Percentiles rank a stretch among this genome's conserved stretches.
phyloP scores from a whole-genome alignment of 2,113 vertebrate genomes.

The Archilochus colubris region DNA sequence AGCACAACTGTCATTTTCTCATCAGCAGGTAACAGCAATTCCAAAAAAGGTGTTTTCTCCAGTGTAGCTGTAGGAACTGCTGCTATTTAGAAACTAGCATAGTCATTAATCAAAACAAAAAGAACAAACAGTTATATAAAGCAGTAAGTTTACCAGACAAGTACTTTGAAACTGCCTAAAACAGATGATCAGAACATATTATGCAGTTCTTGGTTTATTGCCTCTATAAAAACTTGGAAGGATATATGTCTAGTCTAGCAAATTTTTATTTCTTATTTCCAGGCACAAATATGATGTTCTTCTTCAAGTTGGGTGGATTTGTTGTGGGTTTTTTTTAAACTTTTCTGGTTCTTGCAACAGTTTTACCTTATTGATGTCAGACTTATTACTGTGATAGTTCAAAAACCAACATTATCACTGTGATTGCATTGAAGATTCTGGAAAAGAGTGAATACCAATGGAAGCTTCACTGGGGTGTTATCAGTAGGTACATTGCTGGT shows the following conservation, averaged over 20 bases:
- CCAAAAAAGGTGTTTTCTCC: not conserved
- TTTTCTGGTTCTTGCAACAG: not conserved
- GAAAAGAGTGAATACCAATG: not conserved
- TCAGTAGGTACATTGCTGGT: not conserved
- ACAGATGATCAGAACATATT: not conserved
- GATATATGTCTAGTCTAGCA: not conserved
- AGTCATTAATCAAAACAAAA: conserved; percentile 42
- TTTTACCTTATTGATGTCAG: not conserved
- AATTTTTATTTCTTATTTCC: not conserved
- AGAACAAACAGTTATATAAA: not conserved
- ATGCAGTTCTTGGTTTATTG: not conserved
- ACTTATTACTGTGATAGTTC: not conserved
- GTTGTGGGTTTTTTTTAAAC: not conserved
- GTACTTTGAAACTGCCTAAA: conserved; percentile 4
- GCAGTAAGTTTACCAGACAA: conserved; percentile 25
- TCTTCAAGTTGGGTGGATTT: not conserved
- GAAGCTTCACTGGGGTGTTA: not conserved
- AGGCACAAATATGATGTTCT: not conserved
- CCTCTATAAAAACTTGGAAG: conserved; percentile 28
- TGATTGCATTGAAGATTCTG: not conserved
- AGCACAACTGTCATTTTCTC: conserved; percentile 26
- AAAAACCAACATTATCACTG: not conserved
- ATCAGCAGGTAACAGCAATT: not conserved
- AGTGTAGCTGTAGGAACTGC: not conserved
- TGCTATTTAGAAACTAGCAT: not conserved